Evolutionary conservation across 2,797 vertebrate genomes (phyloP).

Genomic region (Sarcophilus harrisii): DNA sequence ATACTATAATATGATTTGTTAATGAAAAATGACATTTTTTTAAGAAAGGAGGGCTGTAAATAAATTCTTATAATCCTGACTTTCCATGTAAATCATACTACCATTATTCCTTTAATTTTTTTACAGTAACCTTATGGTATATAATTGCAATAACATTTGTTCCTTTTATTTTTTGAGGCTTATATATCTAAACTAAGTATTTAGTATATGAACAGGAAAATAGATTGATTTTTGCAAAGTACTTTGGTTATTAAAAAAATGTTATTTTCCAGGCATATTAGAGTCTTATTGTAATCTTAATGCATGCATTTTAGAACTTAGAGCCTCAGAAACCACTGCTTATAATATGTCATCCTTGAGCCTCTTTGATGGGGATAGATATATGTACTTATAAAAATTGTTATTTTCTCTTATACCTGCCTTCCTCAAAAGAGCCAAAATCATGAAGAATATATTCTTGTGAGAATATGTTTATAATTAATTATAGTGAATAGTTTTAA

Average conservation of each 20-base stretch:
- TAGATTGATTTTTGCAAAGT: neutral
- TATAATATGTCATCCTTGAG: neutral
- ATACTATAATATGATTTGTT: neutral
- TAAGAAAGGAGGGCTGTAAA: neutral
- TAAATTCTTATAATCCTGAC: neutral
- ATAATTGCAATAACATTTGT: neutral
- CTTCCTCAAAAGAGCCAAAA: neutral
- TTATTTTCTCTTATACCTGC: neutral
- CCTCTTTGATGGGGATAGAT: neutral
- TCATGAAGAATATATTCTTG: neutral
- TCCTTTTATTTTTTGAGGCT: neutral
- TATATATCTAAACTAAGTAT: neutral
- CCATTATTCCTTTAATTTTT: neutral
- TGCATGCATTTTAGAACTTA: neutral
- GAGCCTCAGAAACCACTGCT: neutral
- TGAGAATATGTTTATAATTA: neutral
- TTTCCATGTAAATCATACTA: neutral
- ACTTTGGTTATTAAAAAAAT: neutral
- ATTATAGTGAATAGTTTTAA: neutral
- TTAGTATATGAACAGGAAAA: constrained; percentile 1
- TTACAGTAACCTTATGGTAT: neutral
- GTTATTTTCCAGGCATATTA: neutral
- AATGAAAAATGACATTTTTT: neutral
- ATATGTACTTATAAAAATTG: neutral
- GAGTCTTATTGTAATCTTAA: neutral